Evolutionary conservation across 2,113 vertebrate genomes (phyloP).

Genomic region (Ictidomys tridecemlineatus): DNA sequence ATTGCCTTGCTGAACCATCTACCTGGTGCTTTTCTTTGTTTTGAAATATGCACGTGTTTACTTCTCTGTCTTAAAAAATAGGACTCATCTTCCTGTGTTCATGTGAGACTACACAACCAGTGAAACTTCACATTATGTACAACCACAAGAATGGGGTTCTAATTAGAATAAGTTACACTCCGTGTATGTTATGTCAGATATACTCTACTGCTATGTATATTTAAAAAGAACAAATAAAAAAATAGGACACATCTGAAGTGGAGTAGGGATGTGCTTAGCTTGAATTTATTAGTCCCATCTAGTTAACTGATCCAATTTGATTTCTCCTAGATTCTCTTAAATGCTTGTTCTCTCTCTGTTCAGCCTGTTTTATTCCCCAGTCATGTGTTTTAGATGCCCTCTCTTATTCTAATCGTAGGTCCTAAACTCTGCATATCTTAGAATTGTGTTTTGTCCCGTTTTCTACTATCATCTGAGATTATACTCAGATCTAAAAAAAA

Average conservation of each 20-base stretch:
- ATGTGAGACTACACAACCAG: too few relatives aligned
- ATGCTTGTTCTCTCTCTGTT: neutral
- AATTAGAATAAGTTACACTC: too few relatives aligned
- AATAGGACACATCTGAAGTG: neutral
- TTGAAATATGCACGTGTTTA: neutral
- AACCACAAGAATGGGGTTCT: too few relatives aligned
- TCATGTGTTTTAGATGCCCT: neutral
- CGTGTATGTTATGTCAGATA: too few relatives aligned
- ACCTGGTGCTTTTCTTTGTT: neutral
- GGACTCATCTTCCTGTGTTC: neutral
- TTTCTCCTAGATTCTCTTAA: neutral
- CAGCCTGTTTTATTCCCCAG: neutral
- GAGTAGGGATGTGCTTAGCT: neutral
- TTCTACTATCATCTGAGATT: neutral
- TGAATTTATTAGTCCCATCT: neutral
- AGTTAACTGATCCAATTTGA: neutral
- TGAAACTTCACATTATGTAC: too few relatives aligned
- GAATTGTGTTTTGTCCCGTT: neutral
- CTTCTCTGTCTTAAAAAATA: neutral
- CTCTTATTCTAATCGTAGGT: neutral
- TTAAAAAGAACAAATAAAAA: neutral
- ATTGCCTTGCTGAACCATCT: neutral
- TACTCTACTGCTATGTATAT: too few relatives aligned
- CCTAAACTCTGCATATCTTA: neutral
- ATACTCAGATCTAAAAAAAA: neutral